These are phyloP conservation scores for Taphrorychus bicolor DNA, from an alignment of 2,888 invertebrate species.

Conservation along the genomic window DNA sequence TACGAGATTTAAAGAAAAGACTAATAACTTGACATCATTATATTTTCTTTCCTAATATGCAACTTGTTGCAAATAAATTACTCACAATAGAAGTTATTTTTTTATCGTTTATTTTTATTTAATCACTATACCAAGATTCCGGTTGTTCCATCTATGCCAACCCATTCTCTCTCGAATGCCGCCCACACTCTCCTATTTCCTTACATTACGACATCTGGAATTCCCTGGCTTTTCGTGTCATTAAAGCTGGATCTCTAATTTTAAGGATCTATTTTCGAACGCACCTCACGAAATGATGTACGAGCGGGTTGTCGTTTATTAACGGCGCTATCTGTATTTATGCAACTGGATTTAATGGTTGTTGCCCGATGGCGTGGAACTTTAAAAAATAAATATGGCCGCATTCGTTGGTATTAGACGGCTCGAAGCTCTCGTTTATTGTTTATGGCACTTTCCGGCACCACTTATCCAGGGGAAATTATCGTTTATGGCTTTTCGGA, in stretches of 20 bases:
- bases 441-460: constrained; percentile 14
- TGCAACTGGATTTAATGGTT: constrained; percentile 27
- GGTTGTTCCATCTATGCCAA: no score
- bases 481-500: constrained; percentile 8
- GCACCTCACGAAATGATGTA: constrained; percentile 11
- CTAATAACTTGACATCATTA: no score
- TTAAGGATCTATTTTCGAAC: constrained; percentile 12
- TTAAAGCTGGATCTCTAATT: not conserved
- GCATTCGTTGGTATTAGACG: constrained; percentile 15
- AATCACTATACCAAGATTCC: no score
- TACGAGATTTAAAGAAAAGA: no score
- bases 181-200: no score
- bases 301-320: constrained; percentile 11
- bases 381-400: constrained; percentile 23
- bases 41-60: no score
- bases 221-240: not conserved
- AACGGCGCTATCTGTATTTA: constrained; percentile 25
- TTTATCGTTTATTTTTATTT: no score
- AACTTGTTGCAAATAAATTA: no score
- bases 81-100: no score
- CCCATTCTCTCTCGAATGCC: no score
- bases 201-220: not conserved
- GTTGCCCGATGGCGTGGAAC: constrained; percentile 23
- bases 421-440: constrained; percentile 11
- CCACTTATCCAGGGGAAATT: constrained; percentile 13